Evolutionary conservation across 2,888 invertebrate species (phyloP), one percentile per base, ranked within the genome.

Genomic region (Cryptus armator): DNA sequence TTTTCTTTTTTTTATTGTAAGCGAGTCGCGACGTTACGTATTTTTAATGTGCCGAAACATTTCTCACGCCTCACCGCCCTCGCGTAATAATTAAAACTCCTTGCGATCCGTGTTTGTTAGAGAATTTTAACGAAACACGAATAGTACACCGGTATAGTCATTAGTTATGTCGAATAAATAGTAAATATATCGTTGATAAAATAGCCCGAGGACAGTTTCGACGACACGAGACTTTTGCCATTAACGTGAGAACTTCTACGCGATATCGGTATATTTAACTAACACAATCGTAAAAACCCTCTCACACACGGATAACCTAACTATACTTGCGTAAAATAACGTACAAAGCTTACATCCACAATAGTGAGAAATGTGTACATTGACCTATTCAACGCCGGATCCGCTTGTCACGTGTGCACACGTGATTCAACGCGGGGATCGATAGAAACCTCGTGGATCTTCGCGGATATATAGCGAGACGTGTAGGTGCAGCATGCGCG

Each of bases 321-420:
- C 43, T 32, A 56, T 12, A 46, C 59, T 46, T 66, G 32, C 62
- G 43, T 56, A 64, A 78, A 81, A 71, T 53, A 74, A 82, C 79
- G 79, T 76, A 67, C 16, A 53, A 3, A 16, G 19, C 16, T 53
- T 19, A 3, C 51, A 76, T 56, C 71, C 68, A 89, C 87, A 89
- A 89, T 89, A 83, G 84, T 88, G 86, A 82, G 87, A 87, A 84
- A 84, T 82, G 83, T 87, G 89, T 89, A 88, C 89, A 90, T 90
- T 90, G 91, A 91, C 91, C 91, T 91, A 91, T 91, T 91, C 90
- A 88, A 84, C 90, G 83, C 86, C 87, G 89, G 89, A 91, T 91
- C 89, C 87, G 87, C 84, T 53, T 83, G 83, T 78, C 81, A 76
- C 83, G 84, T 71, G 53, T 46, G 48, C 48, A 62, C 59, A 67